Evolutionary conservation across 2,113 vertebrate genomes (phyloP).

Genomic region (Willisornis vidua): DNA sequence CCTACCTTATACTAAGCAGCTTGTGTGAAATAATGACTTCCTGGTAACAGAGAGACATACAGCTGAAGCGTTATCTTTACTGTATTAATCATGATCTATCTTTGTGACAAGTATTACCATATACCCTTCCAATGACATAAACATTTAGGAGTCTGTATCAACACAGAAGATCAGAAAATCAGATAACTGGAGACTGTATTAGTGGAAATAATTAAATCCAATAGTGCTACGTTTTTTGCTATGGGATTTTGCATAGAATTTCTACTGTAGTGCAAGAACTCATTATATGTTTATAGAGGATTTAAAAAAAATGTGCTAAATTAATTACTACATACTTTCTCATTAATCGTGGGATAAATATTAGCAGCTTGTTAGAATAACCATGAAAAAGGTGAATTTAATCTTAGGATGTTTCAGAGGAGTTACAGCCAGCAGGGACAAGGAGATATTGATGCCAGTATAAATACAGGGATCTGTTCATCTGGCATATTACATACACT

Average conservation of each 20-base stretch:
- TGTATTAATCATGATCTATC: not conserved
- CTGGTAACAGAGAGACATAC: not conserved
- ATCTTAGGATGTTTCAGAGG: not conserved
- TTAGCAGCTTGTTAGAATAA: not conserved
- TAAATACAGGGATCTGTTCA: not conserved
- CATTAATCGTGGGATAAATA: not conserved
- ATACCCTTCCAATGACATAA: not conserved
- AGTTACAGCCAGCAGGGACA: not conserved
- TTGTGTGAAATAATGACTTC: conserved; percentile 1
- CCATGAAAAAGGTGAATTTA: not conserved
- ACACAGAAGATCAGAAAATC: not conserved
- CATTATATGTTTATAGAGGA: not conserved
- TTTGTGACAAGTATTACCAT: not conserved
- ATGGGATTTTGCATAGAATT: not conserved
- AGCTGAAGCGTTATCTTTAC: not conserved
- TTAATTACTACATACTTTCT: not conserved
- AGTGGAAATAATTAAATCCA: not conserved
- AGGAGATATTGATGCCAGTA: fast-evolving
- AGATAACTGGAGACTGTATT: not conserved
- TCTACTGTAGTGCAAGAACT: not conserved
- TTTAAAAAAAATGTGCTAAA: not conserved
- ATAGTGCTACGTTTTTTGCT: not conserved
- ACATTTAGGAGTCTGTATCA: not conserved
- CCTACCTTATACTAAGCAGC: not conserved
- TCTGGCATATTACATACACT: not conserved